phyloP scores from a whole-genome alignment of 1,140 invertebrate genomes.

The Octopus sinensis region DNA sequence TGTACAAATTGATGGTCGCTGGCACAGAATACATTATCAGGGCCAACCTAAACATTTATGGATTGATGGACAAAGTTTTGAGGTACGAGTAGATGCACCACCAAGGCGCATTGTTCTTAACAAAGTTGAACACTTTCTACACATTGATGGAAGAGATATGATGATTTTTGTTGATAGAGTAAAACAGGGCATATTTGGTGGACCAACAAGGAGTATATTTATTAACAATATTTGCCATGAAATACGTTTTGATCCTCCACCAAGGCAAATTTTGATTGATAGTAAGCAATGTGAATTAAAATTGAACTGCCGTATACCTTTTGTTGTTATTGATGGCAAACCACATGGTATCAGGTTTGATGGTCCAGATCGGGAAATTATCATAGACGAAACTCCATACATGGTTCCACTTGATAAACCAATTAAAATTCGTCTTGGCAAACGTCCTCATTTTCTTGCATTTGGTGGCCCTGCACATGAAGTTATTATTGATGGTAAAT shows the following conservation, averaged over 20 bases:
- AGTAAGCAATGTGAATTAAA: slow-evolving; percentile 76
- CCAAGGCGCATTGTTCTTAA: slow-evolving; percentile 46
- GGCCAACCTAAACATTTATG: slow-evolving; percentile 46
- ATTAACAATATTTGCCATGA: slow-evolving; percentile 42
- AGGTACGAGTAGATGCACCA: slow-evolving; percentile 51
- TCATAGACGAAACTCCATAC: slow-evolving; percentile 73
- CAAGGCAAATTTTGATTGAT: slow-evolving; percentile 74
- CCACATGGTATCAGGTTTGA: slow-evolving; percentile 76
- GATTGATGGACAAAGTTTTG: slow-evolving; percentile 51
- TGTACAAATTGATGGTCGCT: slow-evolving; percentile 32
- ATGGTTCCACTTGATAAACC: slow-evolving; percentile 78
- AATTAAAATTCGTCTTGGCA: slow-evolving; percentile 71
- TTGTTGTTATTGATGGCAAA: slow-evolving; percentile 69
- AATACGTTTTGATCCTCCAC: slow-evolving; percentile 52
- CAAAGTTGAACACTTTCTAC: slow-evolving; percentile 38
- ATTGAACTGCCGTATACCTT: slow-evolving; percentile 79
- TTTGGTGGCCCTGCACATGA: slow-evolving; percentile 87
- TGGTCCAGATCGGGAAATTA: slow-evolving; percentile 86
- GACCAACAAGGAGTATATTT: slow-evolving; percentile 43
- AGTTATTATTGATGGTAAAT: slow-evolving; percentile 72
- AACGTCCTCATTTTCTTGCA: slow-evolving; percentile 72
- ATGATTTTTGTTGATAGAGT: slow-evolving; percentile 50
- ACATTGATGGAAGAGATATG: slow-evolving; percentile 49
- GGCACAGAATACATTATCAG: slow-evolving; percentile 46
- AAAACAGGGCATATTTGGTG: slow-evolving; percentile 48